A percentile compares a stretch with the other conserved stretches of the same genome.
phyloP scores from a whole-genome alignment of 2,113 vertebrate species.

The Grammomys surdaster region DNA sequence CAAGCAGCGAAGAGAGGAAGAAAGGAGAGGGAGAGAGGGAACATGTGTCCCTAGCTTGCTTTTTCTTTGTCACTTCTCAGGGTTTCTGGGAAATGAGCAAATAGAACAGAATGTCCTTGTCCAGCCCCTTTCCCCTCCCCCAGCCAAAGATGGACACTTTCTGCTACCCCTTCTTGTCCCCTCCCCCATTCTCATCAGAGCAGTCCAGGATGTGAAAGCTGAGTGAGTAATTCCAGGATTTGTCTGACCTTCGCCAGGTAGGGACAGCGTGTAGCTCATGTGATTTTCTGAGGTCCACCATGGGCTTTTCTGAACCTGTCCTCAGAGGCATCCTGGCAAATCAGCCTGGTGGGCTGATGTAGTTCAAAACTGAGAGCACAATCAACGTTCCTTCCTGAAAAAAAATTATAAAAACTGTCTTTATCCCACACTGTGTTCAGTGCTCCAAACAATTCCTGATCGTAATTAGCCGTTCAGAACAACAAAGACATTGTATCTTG shows the following conservation, averaged over 20 bases:
- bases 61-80: conserved; percentile 70
- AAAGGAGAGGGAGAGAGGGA: neutral
- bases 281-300: neutral
- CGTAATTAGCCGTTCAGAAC: conserved; percentile 73
- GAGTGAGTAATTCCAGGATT: conserved; percentile 22
- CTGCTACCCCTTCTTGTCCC: rapidly evolving
- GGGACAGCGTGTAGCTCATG: neutral
- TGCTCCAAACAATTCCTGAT: conserved; percentile 69
- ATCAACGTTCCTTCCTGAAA: neutral
- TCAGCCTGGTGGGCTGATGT: neutral
- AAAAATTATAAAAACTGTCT: neutral
- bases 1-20: neutral
- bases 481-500: conserved; percentile 61
- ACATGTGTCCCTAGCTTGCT: neutral
- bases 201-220: conserved; percentile 54
- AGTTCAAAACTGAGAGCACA: neutral
- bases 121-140: neutral
- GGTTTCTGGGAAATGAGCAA: neutral
- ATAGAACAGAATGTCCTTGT: conserved; percentile 7
- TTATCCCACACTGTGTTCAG: conserved; percentile 1
- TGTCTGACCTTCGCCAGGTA: conserved; percentile 58
- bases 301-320: conserved; percentile 35
- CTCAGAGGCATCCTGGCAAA: neutral
- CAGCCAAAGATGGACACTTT: neutral
- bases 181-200: neutral